phyloP scores from a whole-genome alignment of 2,113 vertebrate species.

The Melanerpes aurifrons region DNA sequence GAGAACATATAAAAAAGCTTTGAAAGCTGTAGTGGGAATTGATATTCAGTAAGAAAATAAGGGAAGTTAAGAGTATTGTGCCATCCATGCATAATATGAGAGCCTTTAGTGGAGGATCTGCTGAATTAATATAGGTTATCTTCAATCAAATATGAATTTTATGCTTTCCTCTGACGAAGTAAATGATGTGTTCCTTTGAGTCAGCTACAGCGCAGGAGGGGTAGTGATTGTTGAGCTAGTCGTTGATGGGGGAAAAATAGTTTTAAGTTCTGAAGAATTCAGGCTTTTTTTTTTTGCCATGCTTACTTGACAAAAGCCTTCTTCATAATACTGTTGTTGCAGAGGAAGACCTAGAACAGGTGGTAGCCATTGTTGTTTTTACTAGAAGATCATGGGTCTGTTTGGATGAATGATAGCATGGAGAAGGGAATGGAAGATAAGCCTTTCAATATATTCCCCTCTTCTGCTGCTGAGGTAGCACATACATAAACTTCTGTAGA shows the following conservation, averaged over 20 bases:
- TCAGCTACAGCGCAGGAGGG: neutral
- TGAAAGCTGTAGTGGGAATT: neutral
- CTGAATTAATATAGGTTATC: neutral
- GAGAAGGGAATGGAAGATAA: neutral
- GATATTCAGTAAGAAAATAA: neutral
- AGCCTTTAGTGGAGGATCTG: neutral
- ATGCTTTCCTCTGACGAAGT: neutral
- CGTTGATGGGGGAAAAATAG: neutral
- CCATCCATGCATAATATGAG: neutral
- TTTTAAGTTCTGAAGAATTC: neutral
- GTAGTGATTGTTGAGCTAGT: neutral
- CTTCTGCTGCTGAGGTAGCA: neutral
- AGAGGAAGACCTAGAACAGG: neutral
- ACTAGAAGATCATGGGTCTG: fast-evolving
- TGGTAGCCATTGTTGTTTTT: neutral
- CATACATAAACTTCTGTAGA: neutral
- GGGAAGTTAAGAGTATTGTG: neutral
- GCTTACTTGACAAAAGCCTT: neutral
- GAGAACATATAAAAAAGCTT: neutral
- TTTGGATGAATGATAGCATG: neutral
- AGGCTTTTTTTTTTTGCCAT: neutral
- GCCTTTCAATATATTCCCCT: neutral
- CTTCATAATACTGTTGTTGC: neutral
- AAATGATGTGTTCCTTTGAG: neutral
- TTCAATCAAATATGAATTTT: neutral